Evolutionary conservation across 2,113 vertebrate genomes (phyloP), one percentile per base, ranked within the genome.

Genomic region (Cricetomys ansorgei): DNA sequence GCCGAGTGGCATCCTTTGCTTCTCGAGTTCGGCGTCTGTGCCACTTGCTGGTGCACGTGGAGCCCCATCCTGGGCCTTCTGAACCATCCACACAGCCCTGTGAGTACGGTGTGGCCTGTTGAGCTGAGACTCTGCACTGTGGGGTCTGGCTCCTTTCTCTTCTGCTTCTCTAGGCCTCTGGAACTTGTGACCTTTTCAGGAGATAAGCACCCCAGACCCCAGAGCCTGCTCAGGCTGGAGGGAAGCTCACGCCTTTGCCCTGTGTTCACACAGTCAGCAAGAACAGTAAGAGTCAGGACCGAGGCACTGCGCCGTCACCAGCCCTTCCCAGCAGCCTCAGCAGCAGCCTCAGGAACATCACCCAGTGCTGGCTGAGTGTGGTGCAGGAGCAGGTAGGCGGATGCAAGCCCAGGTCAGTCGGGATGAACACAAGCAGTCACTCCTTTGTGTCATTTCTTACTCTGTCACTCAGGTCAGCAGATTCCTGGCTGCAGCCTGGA

Each of bases 21-120:
- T 99, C 99, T 72, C 97, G 98, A 0, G 99, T 99, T 72, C 99
- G 99, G 4, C 98, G 98, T 64, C 99, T 99, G 94, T 99, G 99
- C 2, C 99, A 99, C 98, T 98, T 99, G 45, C 98, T 99, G 98
- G 99, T 99, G 19, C 99, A 99, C 0, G 99, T 99, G 97, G 99
- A 99, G 97, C 94, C 92, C 15, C 97, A 69, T 85, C 98, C 0
- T 1, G 99, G 45, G 3, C 98, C 98, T 53, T 95, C 95, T 97
- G 29, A 98, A 97, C 98, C 99, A 0, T 98, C 99, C 0, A 88
- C 98, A 65, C 98, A 98, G 65, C 98, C 98, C 79, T 98, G 99
- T 98, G 92, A 94, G 98, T 98, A 69, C 43, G 67, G 37, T 4
- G 0, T 23, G 59, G 81, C 55, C 7, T 0, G 12, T 16, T 29